Evolutionary conservation across 2,113 vertebrate species (phyloP).

Genomic region (Neolamprologus toae): DNA sequence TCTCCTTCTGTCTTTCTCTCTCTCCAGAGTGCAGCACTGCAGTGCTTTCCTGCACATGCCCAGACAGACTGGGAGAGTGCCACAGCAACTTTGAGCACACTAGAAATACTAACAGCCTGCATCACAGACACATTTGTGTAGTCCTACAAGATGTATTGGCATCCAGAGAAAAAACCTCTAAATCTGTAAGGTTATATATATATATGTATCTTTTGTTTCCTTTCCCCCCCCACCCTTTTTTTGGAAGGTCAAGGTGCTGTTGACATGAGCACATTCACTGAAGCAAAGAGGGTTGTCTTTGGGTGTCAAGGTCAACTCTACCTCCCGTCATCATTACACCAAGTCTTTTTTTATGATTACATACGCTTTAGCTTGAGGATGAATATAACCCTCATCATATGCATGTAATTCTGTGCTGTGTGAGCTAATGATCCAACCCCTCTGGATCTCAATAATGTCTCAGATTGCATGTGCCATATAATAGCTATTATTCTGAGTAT

Average conservation of each 20-base stretch:
- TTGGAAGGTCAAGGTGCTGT: not conserved
- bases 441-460: not conserved
- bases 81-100: constrained; percentile 51
- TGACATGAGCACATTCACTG: not conserved
- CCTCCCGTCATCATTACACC: not conserved
- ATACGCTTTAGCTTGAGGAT: not conserved
- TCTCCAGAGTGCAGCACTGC: constrained; percentile 51
- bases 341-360: not conserved
- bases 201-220: not conserved
- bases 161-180: not conserved
- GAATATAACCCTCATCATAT: not conserved
- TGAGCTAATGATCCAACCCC: not conserved
- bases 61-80: constrained; percentile 39
- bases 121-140: not conserved
- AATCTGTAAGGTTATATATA: not conserved
- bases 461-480: not conserved
- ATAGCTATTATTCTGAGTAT: not conserved
- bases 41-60: constrained; percentile 65
- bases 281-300: not conserved
- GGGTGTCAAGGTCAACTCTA: constrained; percentile 44
- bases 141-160: not conserved
- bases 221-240: fast-evolving
- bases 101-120: constrained; percentile 36
- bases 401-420: not conserved
- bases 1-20: constrained; percentile 16